Evolutionary conservation across 2,888 invertebrate genomes (phyloP).

Genomic region (Epinotia bilunana): DNA sequence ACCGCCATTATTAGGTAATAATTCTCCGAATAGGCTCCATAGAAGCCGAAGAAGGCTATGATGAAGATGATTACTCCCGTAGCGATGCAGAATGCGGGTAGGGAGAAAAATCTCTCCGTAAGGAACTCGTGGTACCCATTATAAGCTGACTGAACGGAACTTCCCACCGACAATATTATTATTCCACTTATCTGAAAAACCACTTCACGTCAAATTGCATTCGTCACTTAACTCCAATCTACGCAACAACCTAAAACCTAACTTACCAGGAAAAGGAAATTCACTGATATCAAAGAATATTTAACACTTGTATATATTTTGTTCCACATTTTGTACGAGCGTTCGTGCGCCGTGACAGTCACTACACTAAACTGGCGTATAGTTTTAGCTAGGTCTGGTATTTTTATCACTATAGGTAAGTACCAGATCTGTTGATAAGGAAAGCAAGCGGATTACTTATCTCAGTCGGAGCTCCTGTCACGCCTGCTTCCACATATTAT

Average conservation of each 20-base stretch:
- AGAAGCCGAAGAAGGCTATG: constrained; percentile 94
- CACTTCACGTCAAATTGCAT: constrained; percentile 46
- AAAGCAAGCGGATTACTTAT: constrained; percentile 77
- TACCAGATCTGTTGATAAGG: constrained; percentile 77
- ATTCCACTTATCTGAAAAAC: constrained; percentile 91
- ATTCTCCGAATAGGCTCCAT: constrained; percentile 93
- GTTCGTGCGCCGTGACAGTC: constrained; percentile 58
- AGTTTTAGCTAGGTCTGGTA: constrained; percentile 67
- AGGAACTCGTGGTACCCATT: constrained; percentile 88
- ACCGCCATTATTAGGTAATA: constrained; percentile 92
- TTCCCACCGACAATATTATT: constrained; percentile 89
- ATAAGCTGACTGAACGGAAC: constrained; percentile 87
- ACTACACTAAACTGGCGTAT: constrained; percentile 52
- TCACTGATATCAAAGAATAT: constrained; percentile 72
- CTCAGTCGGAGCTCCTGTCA: constrained; percentile 57
- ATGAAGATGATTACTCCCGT: constrained; percentile 89
- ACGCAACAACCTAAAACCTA: constrained; percentile 49
- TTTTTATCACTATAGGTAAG: constrained; percentile 72
- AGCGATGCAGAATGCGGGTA: constrained; percentile 89
- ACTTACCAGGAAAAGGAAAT: constrained; percentile 80
- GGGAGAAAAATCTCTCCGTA: constrained; percentile 87
- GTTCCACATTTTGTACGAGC: constrained; percentile 68
- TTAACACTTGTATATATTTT: constrained; percentile 80
- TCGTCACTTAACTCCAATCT: constrained; percentile 41
- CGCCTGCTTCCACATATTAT: constrained; percentile 49